Evolutionary conservation across 2,888 invertebrate species (phyloP), one percentile per base, ranked within the genome.

Genomic region (Patella caerulea): DNA sequence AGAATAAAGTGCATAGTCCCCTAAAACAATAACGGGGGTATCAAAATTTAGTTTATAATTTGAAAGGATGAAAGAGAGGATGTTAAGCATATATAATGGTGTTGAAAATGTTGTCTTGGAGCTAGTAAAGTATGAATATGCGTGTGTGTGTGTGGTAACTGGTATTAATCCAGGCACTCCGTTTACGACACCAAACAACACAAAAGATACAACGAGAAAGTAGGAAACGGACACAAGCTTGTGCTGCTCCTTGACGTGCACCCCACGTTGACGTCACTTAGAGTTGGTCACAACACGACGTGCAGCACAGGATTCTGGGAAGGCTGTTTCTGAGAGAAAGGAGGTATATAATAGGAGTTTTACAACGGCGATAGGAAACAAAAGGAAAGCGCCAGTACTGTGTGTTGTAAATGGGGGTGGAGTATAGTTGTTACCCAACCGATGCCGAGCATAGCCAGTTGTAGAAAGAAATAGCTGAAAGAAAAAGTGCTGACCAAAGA

Each of bases 361-460:
- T 65, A 65, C 65, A 65, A 65, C 65, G 65, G 65, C 65, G 65
- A 65, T 65, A 65, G 65, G 24, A 65, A 65, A 65, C 65, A 65
- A 65, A 65, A 65, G 19, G 65, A 65, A 65, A 65, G 65, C 65
- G 65, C 65, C 54, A 53, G 75, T 78, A 75, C 52, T 79, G 79
- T 81, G 82, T 84, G 83, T 81, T 83, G 82, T 81, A 83, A 83
- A 84, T 73, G 75, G 72, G 45, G 77, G 75, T 71, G 71, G 74
- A 78, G 74, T 74, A 76, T 78, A 79, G 83, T 82, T 84, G 82
- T 78, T 77, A 79, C 83, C 81, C 78, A 77, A 71, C 53, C 55
- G 81, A 82, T 82, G 81, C 84, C 82, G 69, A 56, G 72, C 55
- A 76, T 56, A 77, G 70, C 74, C 70, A 79, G 65, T 65, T 24